These are phyloP conservation scores for Paratilapia polleni DNA, from an alignment of 2,113 vertebrate species.

Conservation along the genomic window DNA sequence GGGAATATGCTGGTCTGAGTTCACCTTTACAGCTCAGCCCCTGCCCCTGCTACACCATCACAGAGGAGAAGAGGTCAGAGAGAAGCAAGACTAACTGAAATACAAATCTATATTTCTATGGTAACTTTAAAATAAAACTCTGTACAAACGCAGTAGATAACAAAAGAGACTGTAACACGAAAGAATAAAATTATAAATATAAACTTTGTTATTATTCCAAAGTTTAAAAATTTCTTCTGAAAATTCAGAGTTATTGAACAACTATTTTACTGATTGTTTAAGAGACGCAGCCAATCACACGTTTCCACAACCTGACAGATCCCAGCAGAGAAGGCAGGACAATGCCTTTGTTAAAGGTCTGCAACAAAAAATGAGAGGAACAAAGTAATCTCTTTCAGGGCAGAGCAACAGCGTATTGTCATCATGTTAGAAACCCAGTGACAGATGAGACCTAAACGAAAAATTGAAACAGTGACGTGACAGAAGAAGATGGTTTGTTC, in stretches of 20 bases:
- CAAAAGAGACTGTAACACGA: constrained; percentile 9
- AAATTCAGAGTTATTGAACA: constrained; percentile 1
- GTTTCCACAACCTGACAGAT: constrained; percentile 7
- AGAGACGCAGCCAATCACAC: neutral
- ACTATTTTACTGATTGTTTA: neutral
- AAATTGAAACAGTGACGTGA: neutral
- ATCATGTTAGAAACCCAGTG: neutral
- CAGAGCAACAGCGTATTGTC: neutral
- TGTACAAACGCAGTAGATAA: constrained; percentile 30
- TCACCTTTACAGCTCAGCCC: neutral
- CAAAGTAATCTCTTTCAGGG: neutral
- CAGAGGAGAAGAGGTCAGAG: neutral
- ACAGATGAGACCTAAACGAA: neutral
- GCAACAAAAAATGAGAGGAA: neutral
- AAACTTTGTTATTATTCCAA: constrained; percentile 29
- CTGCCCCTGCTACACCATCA: neutral
- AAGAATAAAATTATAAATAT: constrained; percentile 45
- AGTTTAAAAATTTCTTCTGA: constrained; percentile 12
- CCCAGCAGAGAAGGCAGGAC: constrained; percentile 10
- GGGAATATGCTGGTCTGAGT: neutral
- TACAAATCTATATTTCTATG: constrained; percentile 37
- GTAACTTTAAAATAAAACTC: constrained; percentile 50
- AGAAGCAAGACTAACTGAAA: neutral
- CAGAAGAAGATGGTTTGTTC: neutral
- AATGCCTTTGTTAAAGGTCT: fast-evolving